phyloP scores from a whole-genome alignment of 2,113 vertebrate genomes.

The Vidua chalybeata region DNA sequence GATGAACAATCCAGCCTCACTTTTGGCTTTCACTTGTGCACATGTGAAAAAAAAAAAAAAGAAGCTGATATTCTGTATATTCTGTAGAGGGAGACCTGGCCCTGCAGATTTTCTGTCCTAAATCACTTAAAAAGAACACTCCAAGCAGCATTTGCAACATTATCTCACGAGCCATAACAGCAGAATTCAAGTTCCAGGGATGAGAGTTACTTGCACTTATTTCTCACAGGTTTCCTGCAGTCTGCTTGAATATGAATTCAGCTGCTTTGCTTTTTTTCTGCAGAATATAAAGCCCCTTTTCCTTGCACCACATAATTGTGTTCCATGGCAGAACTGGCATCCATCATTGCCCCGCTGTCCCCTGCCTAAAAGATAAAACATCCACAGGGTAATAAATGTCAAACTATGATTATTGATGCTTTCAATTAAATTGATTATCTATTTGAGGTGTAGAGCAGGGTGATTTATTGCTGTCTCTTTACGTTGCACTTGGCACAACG shows the following conservation, averaged over 20 bases:
- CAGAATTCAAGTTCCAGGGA: background rate
- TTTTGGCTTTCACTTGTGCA: background rate
- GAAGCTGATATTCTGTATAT: background rate
- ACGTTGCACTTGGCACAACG: slow-evolving; percentile 58
- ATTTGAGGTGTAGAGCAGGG: slow-evolving; percentile 71
- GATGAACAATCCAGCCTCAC: background rate
- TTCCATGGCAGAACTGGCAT: slow-evolving; percentile 82
- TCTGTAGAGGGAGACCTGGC: background rate
- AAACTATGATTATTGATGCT: slow-evolving; percentile 89
- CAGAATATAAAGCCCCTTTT: slow-evolving; percentile 68
- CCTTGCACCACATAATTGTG: slow-evolving; percentile 77
- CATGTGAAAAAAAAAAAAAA: background rate
- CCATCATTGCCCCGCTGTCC: slow-evolving; percentile 85
- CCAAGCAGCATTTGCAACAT: background rate
- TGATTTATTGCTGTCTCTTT: slow-evolving; percentile 78
- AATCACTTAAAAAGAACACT: background rate
- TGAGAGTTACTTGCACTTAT: slow-evolving; percentile 18
- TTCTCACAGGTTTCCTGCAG: slow-evolving; percentile 36
- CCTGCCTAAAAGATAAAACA: slow-evolving; percentile 91
- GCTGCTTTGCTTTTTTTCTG: background rate
- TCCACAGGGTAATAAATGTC: slow-evolving; percentile 92
- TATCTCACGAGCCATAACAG: background rate
- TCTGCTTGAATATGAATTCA: slow-evolving; percentile 66
- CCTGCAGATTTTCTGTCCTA: background rate
- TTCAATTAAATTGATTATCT: slow-evolving; percentile 95